Evolutionary conservation across 1,140 invertebrate species (phyloP), one percentile per base, ranked within the genome.

Genomic region (Drosophila bocqueti): DNA sequence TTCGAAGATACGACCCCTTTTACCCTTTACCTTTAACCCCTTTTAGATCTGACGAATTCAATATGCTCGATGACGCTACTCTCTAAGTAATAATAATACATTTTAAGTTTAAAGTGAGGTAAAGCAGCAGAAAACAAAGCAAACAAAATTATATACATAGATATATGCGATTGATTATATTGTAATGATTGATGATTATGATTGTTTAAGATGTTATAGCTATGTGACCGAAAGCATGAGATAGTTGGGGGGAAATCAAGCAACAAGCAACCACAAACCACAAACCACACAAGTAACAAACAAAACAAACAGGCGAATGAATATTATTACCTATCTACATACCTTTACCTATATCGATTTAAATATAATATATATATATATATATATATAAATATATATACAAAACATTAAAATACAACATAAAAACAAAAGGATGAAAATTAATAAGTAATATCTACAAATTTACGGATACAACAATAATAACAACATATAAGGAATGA

Each of bases 51-150:
- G 85, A 90, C 85, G 82, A 90, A 90, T 90, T 90, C 85, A 90
- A 91, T 90, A 90, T 90, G 85, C 85, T 91, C 82, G 85, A 90
- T 90, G 85, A 90, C 86, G 85, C 85, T 90, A 90, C 85, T 91
- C 85, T 90, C 85, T 90, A 90, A 90, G 85, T 90, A 91, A 89
- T 85, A 90, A 57, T 73, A 81, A 55, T 90, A 90, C 55, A 64
- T 73, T 73, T 75, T 90, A 90, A 85, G 79, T 91, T 74, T 67
- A 89, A 90, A 79, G 79, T 78, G 64, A 90, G 81, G 81, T 84
- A 89, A 79, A 84, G 57, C 73, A 84, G 78, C 76, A 59, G 78
- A 60, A 63, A 86, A 81, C 64, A 81, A 58, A 85, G 67, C 69
- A 83, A 69, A 83, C 60, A 79, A 69, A 79, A 79, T 74, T 68